Evolutionary conservation across 1,140 invertebrate species (phyloP), one percentile per base, ranked within the genome.

Genomic region (Charaxes varanes): DNA sequence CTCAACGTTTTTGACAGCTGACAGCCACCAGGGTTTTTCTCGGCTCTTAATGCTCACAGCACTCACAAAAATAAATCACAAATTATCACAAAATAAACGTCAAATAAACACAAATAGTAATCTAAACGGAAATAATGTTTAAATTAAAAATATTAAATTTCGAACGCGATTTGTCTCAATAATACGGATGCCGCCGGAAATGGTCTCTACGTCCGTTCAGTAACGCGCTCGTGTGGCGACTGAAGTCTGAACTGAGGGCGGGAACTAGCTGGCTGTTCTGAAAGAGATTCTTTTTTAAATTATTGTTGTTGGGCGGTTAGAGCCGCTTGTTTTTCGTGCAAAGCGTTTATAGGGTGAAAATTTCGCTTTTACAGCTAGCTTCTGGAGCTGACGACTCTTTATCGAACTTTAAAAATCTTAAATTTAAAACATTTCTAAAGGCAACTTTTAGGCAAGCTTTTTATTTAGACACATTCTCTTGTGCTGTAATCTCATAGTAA

Each of bases 1-100:
- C 41, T 35, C 32, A 30, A 43, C 41, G 41, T 35, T 43, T 31
- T 35, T 43, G 41, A 43, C 41, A 43, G 41, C 32, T 43, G 41
- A 43, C 41, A 43, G 41, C 41, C 6, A 22, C 16, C 40, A 32
- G 40, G 2, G 16, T 31, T 36, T 5, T 26, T 14, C 16, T 18
- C 26, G 36, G 15, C 12, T 30, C 22, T 30, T 38, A 43, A 28
- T 41, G 21, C 28, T 22, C 27, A 17, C 37, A 31, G 11, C 23
- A 37, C 12, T 12, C 36, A 38, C 36, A 14, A 16, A 21, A 31
- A 32, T 16, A 32, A 41, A 41, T 41, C 28, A 41, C 37, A 21
- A 6, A 18, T 10, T 18, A 31, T 31, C 37, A 41, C 37, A 41
- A 14, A 32, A 14, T 15, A 31, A 31, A 31, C 10, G 4, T 4